Percentiles rank a stretch among this genome's conserved stretches.
phyloP scores from a whole-genome alignment of 30 jellyfish, hydroid and myxozoan genomes.

The Aurelia aurita region DNA sequence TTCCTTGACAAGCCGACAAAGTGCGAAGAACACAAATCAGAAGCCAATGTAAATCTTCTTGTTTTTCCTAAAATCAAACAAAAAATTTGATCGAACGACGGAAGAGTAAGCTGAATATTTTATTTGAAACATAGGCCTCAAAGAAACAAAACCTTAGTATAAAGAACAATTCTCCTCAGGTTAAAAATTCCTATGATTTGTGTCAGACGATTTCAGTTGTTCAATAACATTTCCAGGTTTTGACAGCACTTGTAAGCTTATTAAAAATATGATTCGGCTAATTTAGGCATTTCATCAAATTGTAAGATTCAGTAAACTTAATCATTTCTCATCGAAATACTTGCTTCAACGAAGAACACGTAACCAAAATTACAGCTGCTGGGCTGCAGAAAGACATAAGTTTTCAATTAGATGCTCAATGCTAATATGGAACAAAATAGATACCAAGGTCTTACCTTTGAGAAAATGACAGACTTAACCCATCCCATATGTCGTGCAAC shows the following conservation, averaged over 20 bases:
- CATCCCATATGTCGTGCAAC: slow-evolving; percentile 98
- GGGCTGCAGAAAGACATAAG: no score
- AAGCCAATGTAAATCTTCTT: slow-evolving; percentile 92
- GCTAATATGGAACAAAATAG: no score
- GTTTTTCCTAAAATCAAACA: slow-evolving; percentile 70
- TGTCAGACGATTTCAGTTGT: neutral
- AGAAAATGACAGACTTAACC: slow-evolving; percentile 93
- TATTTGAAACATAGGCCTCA: neutral
- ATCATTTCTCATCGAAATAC: no score
- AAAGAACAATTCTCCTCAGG: neutral
- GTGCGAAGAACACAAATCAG: slow-evolving; percentile 69
- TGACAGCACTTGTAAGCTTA: neutral
- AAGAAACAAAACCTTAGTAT: no score
- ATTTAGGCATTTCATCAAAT: no score
- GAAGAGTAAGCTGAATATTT: no score
- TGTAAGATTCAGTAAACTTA: no score
- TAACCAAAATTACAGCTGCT: no score
- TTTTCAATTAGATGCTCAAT: no score
- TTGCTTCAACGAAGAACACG: no score
- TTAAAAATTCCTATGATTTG: neutral
- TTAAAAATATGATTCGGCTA: neutral
- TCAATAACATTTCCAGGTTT: neutral
- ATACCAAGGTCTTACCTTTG: slow-evolving; percentile 53
- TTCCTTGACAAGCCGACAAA: slow-evolving; percentile 49
- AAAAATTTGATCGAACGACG: neutral